Evolutionary conservation across 2,113 vertebrate genomes (phyloP), one percentile per base, ranked within the genome.

Genomic region (Clarias macrocephalus): DNA sequence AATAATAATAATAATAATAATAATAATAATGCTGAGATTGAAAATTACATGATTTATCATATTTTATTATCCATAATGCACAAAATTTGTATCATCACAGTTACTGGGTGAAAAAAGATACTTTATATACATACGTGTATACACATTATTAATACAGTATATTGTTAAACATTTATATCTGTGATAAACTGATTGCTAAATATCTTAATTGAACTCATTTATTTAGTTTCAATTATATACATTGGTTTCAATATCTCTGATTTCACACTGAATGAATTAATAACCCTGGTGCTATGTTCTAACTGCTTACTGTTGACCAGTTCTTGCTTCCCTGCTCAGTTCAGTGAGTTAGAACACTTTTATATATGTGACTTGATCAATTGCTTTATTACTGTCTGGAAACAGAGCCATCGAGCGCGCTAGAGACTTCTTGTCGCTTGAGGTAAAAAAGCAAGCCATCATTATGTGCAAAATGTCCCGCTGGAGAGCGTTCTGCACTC

Each of bases 401-500:
- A 73, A 48, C 33, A 72, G 30, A 72, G 21, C 68, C 70, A 73
- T 11, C 42, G 37, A 18, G 52, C 42, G 37, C 13, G 37, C 28
- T 4, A 57, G 21, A 56, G 59, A 33, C 28, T n/a, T 0, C 11
- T 9, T 23, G 21, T 72, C 1, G 7, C 25, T 57, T 68, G 1
- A 68, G 1, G 10, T 18, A 19, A 59, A 3, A n/a, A 48, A 60
- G 19, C 57, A 83, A 19, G 85, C 16, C 70, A n/a, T 54, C 68
- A 5, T 73, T 19, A 30, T 6, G 13, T 3, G 37, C 23, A 33
- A 57, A 56, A 48, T 15, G 18, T 52, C 54, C 66, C 79, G 60
- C 85, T 28, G 2, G 54, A 73, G 66, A 82, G 85, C 57, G 12
- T 81, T 86, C 28, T 18, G 63, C 65, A 52, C 23, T 62, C 25